Evolutionary conservation across 2,113 vertebrate species (phyloP).

Genomic region (Cranoglanis bouderius): DNA sequence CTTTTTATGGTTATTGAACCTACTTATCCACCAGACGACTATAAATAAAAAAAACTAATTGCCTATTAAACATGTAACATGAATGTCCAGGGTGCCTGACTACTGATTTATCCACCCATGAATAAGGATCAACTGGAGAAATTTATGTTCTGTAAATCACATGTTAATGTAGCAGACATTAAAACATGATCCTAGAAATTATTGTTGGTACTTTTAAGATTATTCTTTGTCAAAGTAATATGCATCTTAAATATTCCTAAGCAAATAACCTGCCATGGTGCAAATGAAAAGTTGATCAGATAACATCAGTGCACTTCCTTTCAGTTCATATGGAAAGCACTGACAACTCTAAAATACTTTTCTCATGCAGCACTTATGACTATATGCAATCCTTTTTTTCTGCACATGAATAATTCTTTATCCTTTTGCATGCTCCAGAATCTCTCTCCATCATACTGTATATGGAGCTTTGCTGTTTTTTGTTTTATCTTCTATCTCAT

Average conservation of each 20-base stretch:
- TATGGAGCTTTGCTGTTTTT: not conserved
- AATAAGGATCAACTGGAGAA: no score
- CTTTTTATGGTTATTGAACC: not conserved
- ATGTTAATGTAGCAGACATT: no score
- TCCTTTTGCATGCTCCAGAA: not conserved
- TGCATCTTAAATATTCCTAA: not conserved
- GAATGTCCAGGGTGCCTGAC: no score
- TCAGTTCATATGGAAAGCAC: not conserved
- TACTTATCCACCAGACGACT: no score
- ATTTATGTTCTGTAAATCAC: no score
- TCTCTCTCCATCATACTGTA: not conserved
- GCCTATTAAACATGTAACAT: no score
- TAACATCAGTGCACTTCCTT: not conserved
- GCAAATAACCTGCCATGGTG: not conserved
- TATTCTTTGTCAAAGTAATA: not conserved
- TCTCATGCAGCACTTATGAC: not conserved
- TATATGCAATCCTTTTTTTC: not conserved
- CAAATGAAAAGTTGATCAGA: not conserved
- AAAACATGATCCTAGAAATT: no score
- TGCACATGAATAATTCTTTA: not conserved
- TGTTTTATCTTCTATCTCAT: slow-evolving; percentile 6
- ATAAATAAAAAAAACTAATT: no score
- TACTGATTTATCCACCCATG: no score
- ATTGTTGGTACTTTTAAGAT: not conserved
- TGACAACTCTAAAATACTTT: not conserved